A percentile compares a stretch with the other conserved stretches of the same genome.
These are phyloP conservation scores for Bucco capensis DNA, from an alignment of 2,113 vertebrate species.

Conservation along the genomic window DNA sequence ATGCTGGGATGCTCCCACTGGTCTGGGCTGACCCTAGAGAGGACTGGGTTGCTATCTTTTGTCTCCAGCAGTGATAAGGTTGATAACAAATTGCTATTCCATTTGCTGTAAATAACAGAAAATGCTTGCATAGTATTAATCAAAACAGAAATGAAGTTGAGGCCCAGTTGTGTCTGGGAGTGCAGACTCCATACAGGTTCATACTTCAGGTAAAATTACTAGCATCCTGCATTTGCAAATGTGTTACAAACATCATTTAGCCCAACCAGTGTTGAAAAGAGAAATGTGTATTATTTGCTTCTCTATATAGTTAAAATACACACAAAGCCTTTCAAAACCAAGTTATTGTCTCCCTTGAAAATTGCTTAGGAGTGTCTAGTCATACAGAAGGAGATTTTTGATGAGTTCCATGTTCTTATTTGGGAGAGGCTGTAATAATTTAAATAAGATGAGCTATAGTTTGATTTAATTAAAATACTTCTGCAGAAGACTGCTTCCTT, in stretches of 20 bases:
- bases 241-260: not conserved
- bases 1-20: not conserved
- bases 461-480: not conserved
- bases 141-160: not conserved
- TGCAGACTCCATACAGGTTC: not conserved
- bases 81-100: not conserved
- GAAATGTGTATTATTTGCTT: not conserved
- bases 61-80: not conserved
- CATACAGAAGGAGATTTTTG: not conserved
- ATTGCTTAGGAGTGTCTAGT: not conserved
- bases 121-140: not conserved
- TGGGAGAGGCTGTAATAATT: not conserved
- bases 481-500: not conserved
- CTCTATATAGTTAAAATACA: not conserved
- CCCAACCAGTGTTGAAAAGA: not conserved
- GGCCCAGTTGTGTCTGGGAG: not conserved
- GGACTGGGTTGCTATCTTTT: not conserved
- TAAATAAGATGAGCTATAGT: not conserved
- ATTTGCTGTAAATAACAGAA: not conserved
- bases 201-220: not conserved
- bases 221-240: not conserved
- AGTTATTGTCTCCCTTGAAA: not conserved
- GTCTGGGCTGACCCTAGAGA: not conserved
- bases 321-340: not conserved
- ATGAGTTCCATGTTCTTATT: too few species aligned